These are phyloP conservation scores for Papilio machaon DNA, from an alignment of 1,140 invertebrate species.

Conservation along the genomic window DNA sequence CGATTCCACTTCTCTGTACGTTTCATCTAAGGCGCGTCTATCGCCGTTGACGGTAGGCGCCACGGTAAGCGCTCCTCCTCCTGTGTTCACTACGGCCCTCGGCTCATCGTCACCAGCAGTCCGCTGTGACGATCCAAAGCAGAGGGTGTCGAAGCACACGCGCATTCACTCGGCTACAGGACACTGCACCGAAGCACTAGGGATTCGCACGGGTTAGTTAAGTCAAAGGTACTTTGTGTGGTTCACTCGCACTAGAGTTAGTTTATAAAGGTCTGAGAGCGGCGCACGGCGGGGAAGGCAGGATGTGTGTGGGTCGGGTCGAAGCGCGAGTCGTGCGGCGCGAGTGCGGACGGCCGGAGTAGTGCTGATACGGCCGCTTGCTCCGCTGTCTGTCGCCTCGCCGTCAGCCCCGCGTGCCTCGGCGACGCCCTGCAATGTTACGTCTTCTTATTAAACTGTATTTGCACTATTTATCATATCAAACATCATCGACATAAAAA, in stretches of 20 bases:
- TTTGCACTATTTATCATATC: slow-evolving; percentile 32
- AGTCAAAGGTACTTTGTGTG: slow-evolving; percentile 51
- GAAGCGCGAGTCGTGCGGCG: slow-evolving; percentile 70
- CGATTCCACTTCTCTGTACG: slow-evolving; percentile 73
- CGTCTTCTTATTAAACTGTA: slow-evolving; percentile 39
- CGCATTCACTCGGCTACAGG: slow-evolving; percentile 89
- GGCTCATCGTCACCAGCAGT: slow-evolving; percentile 88
- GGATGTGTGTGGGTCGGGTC: slow-evolving; percentile 61
- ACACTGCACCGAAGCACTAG: slow-evolving; percentile 72
- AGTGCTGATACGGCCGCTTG: slow-evolving; percentile 63
- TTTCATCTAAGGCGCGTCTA: slow-evolving; percentile 75
- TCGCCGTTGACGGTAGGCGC: slow-evolving; percentile 78
- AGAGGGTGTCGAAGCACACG: slow-evolving; percentile 92
- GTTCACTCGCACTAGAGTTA: slow-evolving; percentile 62
- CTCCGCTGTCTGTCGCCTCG: slow-evolving; percentile 45
- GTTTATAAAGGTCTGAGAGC: slow-evolving; percentile 49
- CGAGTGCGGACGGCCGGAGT: slow-evolving; percentile 65
- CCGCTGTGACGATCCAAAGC: slow-evolving; percentile 92
- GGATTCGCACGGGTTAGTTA: slow-evolving; percentile 65
- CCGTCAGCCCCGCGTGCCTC: slow-evolving; percentile 73
- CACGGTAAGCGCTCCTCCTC: slow-evolving; percentile 76
- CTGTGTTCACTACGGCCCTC: slow-evolving; percentile 78
- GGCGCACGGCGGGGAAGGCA: slow-evolving; percentile 51
- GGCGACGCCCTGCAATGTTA: slow-evolving; percentile 70
- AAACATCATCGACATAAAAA: slow-evolving; percentile 39